A percentile compares a stretch with the other conserved stretches of the same genome.
phyloP scores from a whole-genome alignment of 2,113 vertebrate genomes.

The Paramisgurnus dabryanus region DNA sequence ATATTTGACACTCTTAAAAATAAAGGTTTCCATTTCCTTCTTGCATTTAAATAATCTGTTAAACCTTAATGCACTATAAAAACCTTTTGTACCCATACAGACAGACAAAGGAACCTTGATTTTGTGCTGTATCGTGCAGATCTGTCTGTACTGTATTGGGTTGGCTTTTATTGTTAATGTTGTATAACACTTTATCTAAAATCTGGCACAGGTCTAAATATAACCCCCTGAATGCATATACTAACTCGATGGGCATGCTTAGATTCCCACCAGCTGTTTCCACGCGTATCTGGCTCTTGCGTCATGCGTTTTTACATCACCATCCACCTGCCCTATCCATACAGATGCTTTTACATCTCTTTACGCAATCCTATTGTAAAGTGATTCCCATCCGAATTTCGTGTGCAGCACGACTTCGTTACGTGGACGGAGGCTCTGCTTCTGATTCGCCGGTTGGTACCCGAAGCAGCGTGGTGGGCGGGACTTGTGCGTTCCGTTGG shows the following conservation, averaged over 20 bases:
- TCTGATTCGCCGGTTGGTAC: conserved; percentile 58
- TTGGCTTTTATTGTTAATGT: background rate
- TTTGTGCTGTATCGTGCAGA: background rate
- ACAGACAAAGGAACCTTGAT: no score
- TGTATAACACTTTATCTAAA: background rate
- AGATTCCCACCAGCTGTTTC: background rate
- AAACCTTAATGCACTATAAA: no score
- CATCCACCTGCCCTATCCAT: conserved; percentile 3
- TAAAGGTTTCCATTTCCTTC: no score
- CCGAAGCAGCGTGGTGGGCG: conserved; percentile 64
- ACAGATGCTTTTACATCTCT: conserved; percentile 28
- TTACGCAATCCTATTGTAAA: conserved; percentile 40
- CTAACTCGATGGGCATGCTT: background rate
- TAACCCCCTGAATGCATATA: background rate
- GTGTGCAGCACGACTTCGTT: background rate
- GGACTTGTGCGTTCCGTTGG: conserved; percentile 50
- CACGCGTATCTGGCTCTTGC: background rate
- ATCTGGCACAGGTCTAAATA: background rate
- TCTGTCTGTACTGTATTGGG: background rate
- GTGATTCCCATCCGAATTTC: conserved; percentile 6
- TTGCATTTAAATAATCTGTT: no score
- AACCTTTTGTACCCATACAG: no score
- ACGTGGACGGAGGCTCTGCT: conserved; percentile 13
- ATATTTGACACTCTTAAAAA: no score
- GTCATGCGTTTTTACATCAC: conserved; percentile 35